phyloP scores from a whole-genome alignment of 2,797 vertebrate species.

The Schizothorax lantsangensis region DNA sequence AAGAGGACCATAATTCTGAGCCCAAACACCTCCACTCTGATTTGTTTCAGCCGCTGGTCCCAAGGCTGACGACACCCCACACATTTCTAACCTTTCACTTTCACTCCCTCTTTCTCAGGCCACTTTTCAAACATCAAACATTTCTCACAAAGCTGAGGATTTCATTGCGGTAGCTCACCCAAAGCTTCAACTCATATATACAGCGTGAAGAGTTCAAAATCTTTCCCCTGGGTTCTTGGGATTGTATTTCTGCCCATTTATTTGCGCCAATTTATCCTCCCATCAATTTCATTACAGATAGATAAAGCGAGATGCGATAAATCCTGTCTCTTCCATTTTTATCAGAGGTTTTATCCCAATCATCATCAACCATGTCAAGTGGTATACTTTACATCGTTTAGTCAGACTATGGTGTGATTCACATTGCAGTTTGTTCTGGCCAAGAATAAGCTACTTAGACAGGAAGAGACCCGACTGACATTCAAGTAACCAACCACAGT shows the following conservation, averaged over 20 bases:
- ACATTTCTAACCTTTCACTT: slow-evolving; percentile 46
- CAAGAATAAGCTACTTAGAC: neutral
- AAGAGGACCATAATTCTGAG: slow-evolving; percentile 46
- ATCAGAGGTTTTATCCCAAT: neutral
- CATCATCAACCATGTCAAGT: neutral
- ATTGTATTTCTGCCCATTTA: slow-evolving; percentile 9
- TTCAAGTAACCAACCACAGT: neutral
- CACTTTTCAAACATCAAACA: slow-evolving; percentile 51
- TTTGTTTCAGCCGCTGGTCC: slow-evolving; percentile 48
- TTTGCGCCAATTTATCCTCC: neutral
- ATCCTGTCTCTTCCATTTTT: neutral
- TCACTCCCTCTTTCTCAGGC: slow-evolving; percentile 40
- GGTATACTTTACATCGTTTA: neutral
- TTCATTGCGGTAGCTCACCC: neutral
- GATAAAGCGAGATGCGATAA: slow-evolving; percentile 3
- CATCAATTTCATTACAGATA: neutral
- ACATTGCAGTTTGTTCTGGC: neutral
- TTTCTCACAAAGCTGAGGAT: slow-evolving; percentile 24
- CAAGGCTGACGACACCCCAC: slow-evolving; percentile 46
- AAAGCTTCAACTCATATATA: neutral
- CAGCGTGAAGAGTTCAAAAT: neutral
- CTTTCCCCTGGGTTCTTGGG: slow-evolving; percentile 10
- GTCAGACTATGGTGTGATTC: neutral
- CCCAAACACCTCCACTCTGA: slow-evolving; percentile 46
- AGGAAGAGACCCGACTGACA: neutral